Evolutionary conservation across 2,113 vertebrate species (phyloP).

Genomic region (Halichoeres trimaculatus): DNA sequence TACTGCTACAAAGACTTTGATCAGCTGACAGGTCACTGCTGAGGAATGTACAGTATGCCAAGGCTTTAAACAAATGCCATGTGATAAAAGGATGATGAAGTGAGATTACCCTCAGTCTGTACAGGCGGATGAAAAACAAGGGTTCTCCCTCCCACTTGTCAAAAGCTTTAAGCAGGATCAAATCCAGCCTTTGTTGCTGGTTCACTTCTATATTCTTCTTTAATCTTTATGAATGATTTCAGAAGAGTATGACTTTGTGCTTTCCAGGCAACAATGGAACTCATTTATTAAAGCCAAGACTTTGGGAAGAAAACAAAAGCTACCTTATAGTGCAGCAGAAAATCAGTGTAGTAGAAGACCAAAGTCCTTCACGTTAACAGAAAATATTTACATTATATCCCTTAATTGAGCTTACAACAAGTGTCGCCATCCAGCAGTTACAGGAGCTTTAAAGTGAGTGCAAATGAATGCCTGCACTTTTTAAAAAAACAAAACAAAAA

Average conservation of each 20-base stretch:
- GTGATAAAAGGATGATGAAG: slow-evolving; percentile 72
- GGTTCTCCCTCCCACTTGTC: slow-evolving; percentile 51
- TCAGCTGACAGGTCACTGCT: slow-evolving; percentile 76
- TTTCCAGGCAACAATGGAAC: neutral
- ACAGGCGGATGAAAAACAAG: slow-evolving; percentile 65
- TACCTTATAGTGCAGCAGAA: neutral
- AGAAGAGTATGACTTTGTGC: neutral
- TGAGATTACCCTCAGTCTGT: slow-evolving; percentile 66
- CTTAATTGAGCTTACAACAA: neutral
- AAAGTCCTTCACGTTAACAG: no score
- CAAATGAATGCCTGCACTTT: neutral
- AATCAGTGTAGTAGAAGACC: no score
- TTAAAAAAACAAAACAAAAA: neutral
- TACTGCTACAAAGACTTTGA: slow-evolving; percentile 37
- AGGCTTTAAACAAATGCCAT: slow-evolving; percentile 74
- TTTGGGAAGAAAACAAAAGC: neutral
- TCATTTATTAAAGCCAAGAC: neutral
- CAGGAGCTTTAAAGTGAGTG: neutral
- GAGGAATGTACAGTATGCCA: slow-evolving; percentile 77
- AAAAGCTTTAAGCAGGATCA: slow-evolving; percentile 46
- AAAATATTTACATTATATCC: no score
- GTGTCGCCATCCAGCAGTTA: neutral
- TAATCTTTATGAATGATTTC: slow-evolving; percentile 5
- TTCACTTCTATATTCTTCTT: slow-evolving; percentile 10
- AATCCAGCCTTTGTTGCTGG: slow-evolving; percentile 17